Evolutionary conservation across 2,113 vertebrate genomes (phyloP), one percentile per base, ranked within the genome.

Genomic region (Accipiter virgatus): DNA sequence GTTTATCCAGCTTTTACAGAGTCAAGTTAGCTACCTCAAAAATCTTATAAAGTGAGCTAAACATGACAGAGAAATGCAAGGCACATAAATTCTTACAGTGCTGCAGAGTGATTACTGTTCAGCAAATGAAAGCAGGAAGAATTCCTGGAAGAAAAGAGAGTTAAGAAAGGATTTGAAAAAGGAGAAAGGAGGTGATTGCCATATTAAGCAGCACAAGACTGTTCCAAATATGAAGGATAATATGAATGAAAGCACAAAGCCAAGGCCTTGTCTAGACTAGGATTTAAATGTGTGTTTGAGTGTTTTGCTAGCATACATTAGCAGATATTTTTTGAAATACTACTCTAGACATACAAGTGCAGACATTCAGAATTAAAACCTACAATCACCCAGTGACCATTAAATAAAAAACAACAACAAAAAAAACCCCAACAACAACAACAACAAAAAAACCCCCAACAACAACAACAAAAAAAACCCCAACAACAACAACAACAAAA

Each of bases 151-250:
- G 53, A 65, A 96, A 53, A 16, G 6, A 66, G 47, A 73, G 74
- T 66, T 87, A 77, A 73, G 45, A 50, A 89, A 18, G 59, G n/a
- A 90, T 93, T 43, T 94, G 70, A 86, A 75, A 94, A 91, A 50
- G 65, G 40, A 82, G 93, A 65, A 90, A 79, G 45, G 55, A 66
- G 50, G 55, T 83, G 62, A 50, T 59, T 70, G 47, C 87, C 84
- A 91, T 15, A 80, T 32, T 62, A 90, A 95, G 38, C 26, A 88
- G 74, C 26, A 5, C 62, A 85, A 88, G 22, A 77, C 48, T 70
- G 50, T 55, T 93, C 81, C 81, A 78, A 92, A 87, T 10, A 75
- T 1, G 4, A 31, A 40, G 45, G 32, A 59, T 73, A 96, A 79
- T 45, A 22, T 8, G 36, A 95, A 93, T 36, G 63, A 78, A 93